A percentile compares a stretch with the other conserved stretches of the same genome.
These are phyloP conservation scores for Automeris io DNA, from an alignment of 2,888 invertebrate genomes.

Conservation along the genomic window DNA sequence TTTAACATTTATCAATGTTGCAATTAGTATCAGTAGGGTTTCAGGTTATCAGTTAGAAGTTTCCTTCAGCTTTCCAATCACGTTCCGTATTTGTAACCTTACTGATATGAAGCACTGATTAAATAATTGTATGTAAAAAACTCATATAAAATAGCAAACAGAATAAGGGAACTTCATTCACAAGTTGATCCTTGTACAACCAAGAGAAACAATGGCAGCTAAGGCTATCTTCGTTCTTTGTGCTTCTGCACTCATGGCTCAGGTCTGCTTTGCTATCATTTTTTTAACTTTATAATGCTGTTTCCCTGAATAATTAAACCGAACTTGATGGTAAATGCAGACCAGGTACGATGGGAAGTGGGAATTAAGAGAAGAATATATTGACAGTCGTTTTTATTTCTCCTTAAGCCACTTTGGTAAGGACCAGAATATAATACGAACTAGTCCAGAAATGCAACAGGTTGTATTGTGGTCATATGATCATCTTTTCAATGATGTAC, in stretches of 20 bases:
- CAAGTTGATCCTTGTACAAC: neutral
- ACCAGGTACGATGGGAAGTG: too few species aligned
- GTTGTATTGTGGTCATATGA: too few species aligned
- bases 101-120: neutral
- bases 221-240: slow-evolving; percentile 14
- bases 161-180: neutral
- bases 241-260: slow-evolving; percentile 13
- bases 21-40: neutral
- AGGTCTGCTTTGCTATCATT: neutral
- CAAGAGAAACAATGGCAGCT: slow-evolving; percentile 8
- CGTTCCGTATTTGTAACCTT: neutral
- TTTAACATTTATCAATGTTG: neutral
- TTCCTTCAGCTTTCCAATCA: neutral
- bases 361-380: too few species aligned
- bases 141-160: neutral
- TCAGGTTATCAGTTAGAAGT: neutral
- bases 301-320: too few species aligned
- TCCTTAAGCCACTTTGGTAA: too few species aligned
- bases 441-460: too few species aligned
- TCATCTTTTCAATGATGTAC: too few species aligned
- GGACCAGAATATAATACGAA: too few species aligned
- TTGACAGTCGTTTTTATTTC: too few species aligned
- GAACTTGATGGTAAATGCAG: too few species aligned
- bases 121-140: neutral
- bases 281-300: neutral